Conservation (phyloP, 2,888 invertebrate species). For the Drosophila recens region DNA sequence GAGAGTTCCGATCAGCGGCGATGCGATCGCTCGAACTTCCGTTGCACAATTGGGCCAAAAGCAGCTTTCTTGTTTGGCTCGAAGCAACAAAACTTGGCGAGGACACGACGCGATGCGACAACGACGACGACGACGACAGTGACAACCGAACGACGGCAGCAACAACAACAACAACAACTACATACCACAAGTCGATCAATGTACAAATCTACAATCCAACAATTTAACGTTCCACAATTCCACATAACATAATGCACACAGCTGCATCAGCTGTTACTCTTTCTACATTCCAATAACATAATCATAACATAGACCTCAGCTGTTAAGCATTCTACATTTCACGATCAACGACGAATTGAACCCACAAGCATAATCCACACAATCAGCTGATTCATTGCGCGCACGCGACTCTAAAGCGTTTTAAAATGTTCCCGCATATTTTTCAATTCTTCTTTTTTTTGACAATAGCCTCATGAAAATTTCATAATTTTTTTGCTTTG, state of each 20-base stretch:
- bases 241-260: constrained; percentile 9
- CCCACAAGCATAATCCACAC: constrained; percentile 6
- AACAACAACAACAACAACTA: constrained; percentile 14
- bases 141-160: background rate
- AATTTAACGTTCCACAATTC: constrained; percentile 14
- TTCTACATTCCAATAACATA: too few species aligned
- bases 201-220: constrained; percentile 4
- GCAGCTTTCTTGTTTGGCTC: constrained; percentile 49
- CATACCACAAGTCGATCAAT: constrained; percentile 27
- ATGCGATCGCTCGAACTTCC: constrained; percentile 74
- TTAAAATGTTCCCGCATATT: constrained; percentile 35
- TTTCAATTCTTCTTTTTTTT: background rate
- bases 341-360: too few species aligned
- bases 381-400: constrained; percentile 24
- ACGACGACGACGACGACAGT: constrained; percentile 10
- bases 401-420: constrained; percentile 49
- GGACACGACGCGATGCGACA: constrained; percentile 38
- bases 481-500: constrained; percentile 41
- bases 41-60: constrained; percentile 72
- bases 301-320: background rate
- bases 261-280: constrained; percentile 13
- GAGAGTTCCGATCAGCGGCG: constrained; percentile 54
- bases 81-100: constrained; percentile 47
- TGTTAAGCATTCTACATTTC: too few species aligned
- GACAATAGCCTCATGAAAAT: constrained; percentile 29